phyloP scores from a whole-genome alignment of 2,888 invertebrate species.

The Eugnorisma glareosa region DNA sequence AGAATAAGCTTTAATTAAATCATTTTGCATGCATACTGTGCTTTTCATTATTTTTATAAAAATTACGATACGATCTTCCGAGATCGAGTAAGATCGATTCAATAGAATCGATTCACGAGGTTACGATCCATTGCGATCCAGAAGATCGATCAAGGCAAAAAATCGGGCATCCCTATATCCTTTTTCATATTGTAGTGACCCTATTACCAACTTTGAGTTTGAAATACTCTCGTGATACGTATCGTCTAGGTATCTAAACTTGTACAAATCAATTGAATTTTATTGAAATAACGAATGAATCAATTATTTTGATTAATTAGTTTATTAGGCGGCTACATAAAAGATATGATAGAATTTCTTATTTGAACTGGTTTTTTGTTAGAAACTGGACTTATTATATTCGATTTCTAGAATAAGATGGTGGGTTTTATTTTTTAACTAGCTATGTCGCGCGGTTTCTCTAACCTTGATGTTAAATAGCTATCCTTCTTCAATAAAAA shows the following conservation, averaged over 20 bases:
- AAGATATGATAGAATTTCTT: constrained; percentile 18
- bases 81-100: no score
- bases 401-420: background rate
- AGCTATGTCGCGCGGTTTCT: background rate
- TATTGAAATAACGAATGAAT: background rate
- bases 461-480: no score
- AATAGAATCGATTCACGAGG: no score
- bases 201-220: background rate
- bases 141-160: no score
- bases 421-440: background rate
- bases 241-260: background rate
- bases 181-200: background rate
- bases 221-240: background rate
- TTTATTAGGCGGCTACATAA: background rate
- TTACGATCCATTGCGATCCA: no score
- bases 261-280: background rate
- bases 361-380: constrained; percentile 6
- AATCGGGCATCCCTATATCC: no score
- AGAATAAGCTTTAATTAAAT: no score
- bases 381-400: background rate
- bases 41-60: no score
- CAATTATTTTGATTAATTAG: constrained; percentile 1
- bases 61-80: no score
- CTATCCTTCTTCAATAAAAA: no score
- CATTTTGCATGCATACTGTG: no score